Percentiles rank a stretch among this genome's conserved stretches.
Conservation (phyloP, 2,888 invertebrate species). For the Cephus nigrinus region DNA sequence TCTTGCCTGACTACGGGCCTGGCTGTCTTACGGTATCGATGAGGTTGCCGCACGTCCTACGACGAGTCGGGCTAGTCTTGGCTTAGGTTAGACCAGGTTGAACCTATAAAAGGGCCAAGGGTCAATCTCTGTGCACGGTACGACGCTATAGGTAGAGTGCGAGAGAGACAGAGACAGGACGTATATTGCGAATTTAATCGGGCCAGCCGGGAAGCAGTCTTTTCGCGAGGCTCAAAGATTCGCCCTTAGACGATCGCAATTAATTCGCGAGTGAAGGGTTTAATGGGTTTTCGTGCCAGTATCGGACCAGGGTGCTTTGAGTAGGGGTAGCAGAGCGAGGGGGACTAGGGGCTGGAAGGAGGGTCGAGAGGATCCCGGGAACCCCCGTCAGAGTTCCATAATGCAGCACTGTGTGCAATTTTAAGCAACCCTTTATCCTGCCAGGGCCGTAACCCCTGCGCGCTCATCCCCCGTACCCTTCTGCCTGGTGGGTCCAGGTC, state of each 20-base stretch:
- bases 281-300: slow-evolving; percentile 60
- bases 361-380: slow-evolving; percentile 3
- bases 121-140: too few species aligned
- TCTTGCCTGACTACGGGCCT: too few species aligned
- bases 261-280: slow-evolving; percentile 60
- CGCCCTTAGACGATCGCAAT: slow-evolving; percentile 61
- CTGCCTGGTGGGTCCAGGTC: slow-evolving; percentile 15
- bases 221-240: slow-evolving; percentile 42
- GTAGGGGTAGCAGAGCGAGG: too few species aligned
- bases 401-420: slow-evolving; percentile 64
- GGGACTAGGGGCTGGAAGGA: not conserved
- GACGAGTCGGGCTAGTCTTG: too few species aligned
- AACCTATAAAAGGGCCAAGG: too few species aligned
- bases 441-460: slow-evolving; percentile 39
- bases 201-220: not conserved
- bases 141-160: too few species aligned
- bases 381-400: slow-evolving; percentile 63
- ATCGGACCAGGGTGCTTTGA: too few species aligned
- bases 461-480: slow-evolving; percentile 35
- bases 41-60: too few species aligned
- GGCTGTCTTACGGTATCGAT: too few species aligned
- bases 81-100: too few species aligned
- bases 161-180: too few species aligned
- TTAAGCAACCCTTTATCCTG: slow-evolving; percentile 64
- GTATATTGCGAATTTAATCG: slow-evolving; percentile 1